Base-by-base conservation (phyloP, 1,140 invertebrate genomes). In the Ceratina australensis region DNA sequence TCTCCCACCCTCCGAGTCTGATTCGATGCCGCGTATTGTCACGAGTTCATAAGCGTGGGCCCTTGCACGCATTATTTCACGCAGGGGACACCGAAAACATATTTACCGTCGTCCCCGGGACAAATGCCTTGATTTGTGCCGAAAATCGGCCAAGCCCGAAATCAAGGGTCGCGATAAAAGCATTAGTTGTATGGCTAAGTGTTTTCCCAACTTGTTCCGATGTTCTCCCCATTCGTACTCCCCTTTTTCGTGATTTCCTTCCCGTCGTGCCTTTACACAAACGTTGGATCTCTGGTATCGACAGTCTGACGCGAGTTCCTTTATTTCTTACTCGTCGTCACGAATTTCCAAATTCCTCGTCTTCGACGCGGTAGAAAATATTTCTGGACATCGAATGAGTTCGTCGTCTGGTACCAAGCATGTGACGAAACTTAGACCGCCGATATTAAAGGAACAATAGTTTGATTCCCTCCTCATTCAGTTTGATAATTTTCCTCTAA, bases 41-140 rank as follows among this genome's bases (percentile, higher is more conserved):
- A 78, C 79, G 71, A 67, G 64, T 22, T 52, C 64, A 67, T 68
- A 76, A 73, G 64, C 76, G 72, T 33, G 57, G 54, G 54, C 57
- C 72, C 65, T 66, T 26, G 67, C 50, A 72, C 74, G 79, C 81
- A 84, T 87, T 87, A 88, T 87, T 89, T 79, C 82, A 80, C 73
- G 80, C 82, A 63, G 79, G 82, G 84, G 83, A 24, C 33, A 79
- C 50, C 83, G 88, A 87, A 90, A 89, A 90, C 86, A 85, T 87
- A 89, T 87, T 89, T 90, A 88, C 79, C 83, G 69, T 82, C 66
- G 72, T 56, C 49, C 66, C 47, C 13, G 71, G 85, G 85, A 90
- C 89, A 89, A 90, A 90, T 87, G 89, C 84, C 89, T 89, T 89
- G 90, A 92, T 91, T 91, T 87, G 87, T 84, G 78, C 84, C 63